Percentiles rank a stretch among this genome's conserved stretches.
phyloP scores from a whole-genome alignment of 2,113 vertebrate genomes.

The Phyllostomus discolor region DNA sequence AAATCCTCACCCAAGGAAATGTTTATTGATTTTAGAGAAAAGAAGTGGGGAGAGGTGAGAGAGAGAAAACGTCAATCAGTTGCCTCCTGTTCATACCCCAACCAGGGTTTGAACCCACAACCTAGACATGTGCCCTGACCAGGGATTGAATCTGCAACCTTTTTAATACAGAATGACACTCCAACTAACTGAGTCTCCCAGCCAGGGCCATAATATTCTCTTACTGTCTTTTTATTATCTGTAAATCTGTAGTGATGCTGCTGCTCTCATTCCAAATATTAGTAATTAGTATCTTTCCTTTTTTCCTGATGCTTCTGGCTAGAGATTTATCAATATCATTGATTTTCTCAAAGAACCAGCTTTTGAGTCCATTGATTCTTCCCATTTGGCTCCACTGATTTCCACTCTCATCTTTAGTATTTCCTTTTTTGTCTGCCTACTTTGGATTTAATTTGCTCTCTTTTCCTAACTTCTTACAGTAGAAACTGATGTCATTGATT shows the following conservation, averaged over 20 bases:
- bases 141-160: too few relatives aligned
- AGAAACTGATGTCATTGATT: background rate
- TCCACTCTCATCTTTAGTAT: background rate
- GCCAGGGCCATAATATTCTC: background rate
- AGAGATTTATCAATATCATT: background rate
- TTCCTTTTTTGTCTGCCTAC: background rate
- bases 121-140: too few relatives aligned
- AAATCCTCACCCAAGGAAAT: too few relatives aligned
- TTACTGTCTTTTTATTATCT: background rate
- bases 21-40: too few relatives aligned
- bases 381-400: background rate
- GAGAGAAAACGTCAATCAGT: too few relatives aligned
- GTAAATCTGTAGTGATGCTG: background rate
- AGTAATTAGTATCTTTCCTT: background rate
- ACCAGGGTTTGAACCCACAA: too few relatives aligned
- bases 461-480: background rate
- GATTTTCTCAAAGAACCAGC: constrained; percentile 3
- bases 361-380: background rate
- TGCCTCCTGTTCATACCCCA: too few relatives aligned
- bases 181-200: too few relatives aligned
- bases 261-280: background rate
- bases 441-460: constrained; percentile 24
- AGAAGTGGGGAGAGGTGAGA: too few relatives aligned
- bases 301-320: background rate
- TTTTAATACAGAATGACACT: too few relatives aligned